phyloP scores from a whole-genome alignment of 2,888 invertebrate species.

The Plagiodera versicolora region DNA sequence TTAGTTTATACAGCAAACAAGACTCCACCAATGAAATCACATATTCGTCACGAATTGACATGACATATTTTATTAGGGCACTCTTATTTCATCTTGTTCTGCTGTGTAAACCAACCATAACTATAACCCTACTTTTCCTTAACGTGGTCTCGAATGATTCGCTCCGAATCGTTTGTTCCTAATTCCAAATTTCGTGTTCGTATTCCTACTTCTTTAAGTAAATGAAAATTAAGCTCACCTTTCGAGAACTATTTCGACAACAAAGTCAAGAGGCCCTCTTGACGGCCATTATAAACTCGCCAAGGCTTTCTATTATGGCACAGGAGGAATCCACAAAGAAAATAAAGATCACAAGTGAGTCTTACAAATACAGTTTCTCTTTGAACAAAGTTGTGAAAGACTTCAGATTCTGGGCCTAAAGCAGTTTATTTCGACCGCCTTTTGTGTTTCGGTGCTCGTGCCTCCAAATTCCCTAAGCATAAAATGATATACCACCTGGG shows the following conservation, averaged over 20 bases:
- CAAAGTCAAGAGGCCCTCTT: constrained; percentile 8
- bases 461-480: constrained; percentile 18
- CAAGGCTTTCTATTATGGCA: constrained; percentile 14
- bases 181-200: no score
- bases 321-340: constrained; percentile 16
- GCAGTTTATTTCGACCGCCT: constrained; percentile 19
- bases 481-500: constrained; percentile 8
- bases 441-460: constrained; percentile 21
- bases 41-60: no score
- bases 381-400: constrained; percentile 18
- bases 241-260: constrained; percentile 12
- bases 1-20: no score
- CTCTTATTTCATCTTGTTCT: no score
- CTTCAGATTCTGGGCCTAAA: constrained; percentile 13
- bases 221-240: constrained; percentile 11
- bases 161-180: no score
- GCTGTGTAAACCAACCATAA: no score
- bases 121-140: no score
- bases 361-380: constrained; percentile 19
- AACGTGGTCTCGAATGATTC: no score
- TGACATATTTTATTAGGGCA: no score
- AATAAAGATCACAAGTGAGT: constrained; percentile 24
- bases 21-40: no score
- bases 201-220: no score
- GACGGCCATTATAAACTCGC: background rate